phyloP scores from a whole-genome alignment of 1,140 invertebrate species.

The Drosophila tsacasi region DNA sequence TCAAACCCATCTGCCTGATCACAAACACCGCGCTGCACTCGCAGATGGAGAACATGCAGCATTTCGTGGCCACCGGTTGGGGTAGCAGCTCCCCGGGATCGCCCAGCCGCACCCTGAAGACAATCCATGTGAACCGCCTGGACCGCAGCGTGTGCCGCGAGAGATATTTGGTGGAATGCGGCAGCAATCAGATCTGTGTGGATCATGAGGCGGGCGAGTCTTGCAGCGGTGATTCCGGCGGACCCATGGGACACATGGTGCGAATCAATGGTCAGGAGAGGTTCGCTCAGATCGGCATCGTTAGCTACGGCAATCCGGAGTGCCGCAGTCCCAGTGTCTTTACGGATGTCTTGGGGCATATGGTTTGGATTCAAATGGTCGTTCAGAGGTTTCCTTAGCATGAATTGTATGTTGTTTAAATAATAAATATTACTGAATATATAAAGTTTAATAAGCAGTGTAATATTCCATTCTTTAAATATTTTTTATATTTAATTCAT shows the following conservation, averaged over 20 bases:
- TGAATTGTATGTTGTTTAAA: too few relatives aligned
- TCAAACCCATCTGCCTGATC: conserved; percentile 26
- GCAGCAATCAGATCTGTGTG: conserved; percentile 19
- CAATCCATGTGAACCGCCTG: not conserved
- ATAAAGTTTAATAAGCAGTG: not conserved
- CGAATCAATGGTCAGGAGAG: too few relatives aligned
- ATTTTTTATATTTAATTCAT: not conserved
- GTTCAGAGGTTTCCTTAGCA: not conserved
- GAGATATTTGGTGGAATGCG: conserved; percentile 7
- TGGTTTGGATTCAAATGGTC: conserved; percentile 3
- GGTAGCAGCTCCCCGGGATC: not conserved
- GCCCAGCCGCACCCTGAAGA: conserved; percentile 10
- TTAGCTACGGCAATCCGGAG: conserved; percentile 28
- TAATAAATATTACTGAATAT: not conserved
- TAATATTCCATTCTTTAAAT: not conserved
- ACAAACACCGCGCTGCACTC: not conserved
- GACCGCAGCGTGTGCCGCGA: not conserved
- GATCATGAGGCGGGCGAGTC: not conserved
- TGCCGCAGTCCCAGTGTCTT: conserved; percentile 34
- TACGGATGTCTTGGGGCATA: conserved; percentile 14
- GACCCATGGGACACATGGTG: conserved; percentile 16
- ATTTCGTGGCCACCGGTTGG: conserved; percentile 21
- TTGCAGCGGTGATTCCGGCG: conserved; percentile 28
- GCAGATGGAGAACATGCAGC: not conserved
- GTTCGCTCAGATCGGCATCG: conserved; percentile 12